A percentile compares a stretch with the other conserved stretches of the same genome.
These are phyloP conservation scores for Schizopygopsis malacanthus DNA, from an alignment of 2,797 vertebrate species.

Conservation along the genomic window DNA sequence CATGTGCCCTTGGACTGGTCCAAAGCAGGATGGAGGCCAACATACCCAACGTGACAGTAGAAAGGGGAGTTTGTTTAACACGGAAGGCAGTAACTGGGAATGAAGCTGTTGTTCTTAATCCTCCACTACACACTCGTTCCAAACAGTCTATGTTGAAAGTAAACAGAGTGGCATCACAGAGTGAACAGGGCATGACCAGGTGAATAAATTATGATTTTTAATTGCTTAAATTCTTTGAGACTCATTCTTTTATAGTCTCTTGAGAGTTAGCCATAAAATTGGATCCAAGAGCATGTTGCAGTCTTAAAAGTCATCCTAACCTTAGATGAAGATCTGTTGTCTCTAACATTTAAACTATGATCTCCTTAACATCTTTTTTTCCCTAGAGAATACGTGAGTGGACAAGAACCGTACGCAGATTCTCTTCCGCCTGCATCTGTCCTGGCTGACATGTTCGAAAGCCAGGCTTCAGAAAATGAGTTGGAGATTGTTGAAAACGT, in stretches of 20 bases:
- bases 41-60: conserved; percentile 79
- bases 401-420: not conserved
- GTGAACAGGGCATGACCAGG: conserved; percentile 83
- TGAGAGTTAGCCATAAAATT: not conserved
- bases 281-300: not conserved
- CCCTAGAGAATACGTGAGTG: not conserved
- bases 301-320: not conserved
- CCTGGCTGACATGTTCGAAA: not conserved
- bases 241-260: not conserved
- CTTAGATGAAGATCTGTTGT: not conserved
- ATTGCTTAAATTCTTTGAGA: not conserved
- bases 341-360: not conserved
- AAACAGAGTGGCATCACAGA: conserved; percentile 80
- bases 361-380: not conserved
- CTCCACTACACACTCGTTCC: conserved; percentile 76
- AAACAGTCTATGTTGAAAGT: conserved; percentile 74
- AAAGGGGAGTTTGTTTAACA: conserved; percentile 80
- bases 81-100: conserved; percentile 75
- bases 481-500: not conserved
- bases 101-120: conserved; percentile 75
- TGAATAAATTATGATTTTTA: conserved; percentile 65
- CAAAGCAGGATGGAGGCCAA: conserved; percentile 70
- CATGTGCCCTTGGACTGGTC: not conserved
- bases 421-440: not conserved
- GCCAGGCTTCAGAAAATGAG: not conserved